Base-by-base conservation (phyloP, 2,888 invertebrate species). In the Imbricaverruca yamaguchii region DNA sequence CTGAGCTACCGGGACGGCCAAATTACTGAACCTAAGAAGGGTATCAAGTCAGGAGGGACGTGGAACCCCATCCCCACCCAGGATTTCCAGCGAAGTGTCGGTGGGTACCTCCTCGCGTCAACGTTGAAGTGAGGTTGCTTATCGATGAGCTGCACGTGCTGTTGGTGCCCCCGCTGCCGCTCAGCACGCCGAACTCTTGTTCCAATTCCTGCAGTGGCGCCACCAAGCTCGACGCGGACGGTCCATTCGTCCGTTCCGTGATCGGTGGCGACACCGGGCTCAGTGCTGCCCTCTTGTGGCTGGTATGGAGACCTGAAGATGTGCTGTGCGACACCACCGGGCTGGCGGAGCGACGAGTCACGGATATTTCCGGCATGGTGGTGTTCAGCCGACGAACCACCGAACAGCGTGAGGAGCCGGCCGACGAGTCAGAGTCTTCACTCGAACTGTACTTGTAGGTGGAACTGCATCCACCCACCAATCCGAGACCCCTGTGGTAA, bases 391-490 rank as follows among this genome's bases (percentile, higher is more conserved):
- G 53, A 2, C 74, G 53, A 9, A 74, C 55, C 21, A 74, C 74
- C 9, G 74, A 74, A 23, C 74, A 74, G 18, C 74, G 74, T 8
- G 74, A 74, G 21, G 74, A 55, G 74, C 23, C 2, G 53, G 18
- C 53, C 8, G 74, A 74, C 21, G 74, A 74, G 21, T 7, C 39
- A 8, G 74, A 74, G 53, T 74, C 74, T 1, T 53, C 74, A 21
- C 74, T 74, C 10, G 74, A 74, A 55, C 74, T 74, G 74, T 74
- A 74, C 21, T 55, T 55, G 74, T 74, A 74, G 8, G 74, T 23
- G 9, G 74, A 74, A 3, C 74, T 55, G 21, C 6, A 21, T 8
- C 53, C 53, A 12, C 74, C 25, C 59, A 15, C 59, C 59, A 59
- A 13, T 59, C 59, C 59, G 0, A 59, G 59, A 15, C 59, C 59